phyloP scores from a whole-genome alignment of 2,113 vertebrate species.

The Nestor notabilis region DNA sequence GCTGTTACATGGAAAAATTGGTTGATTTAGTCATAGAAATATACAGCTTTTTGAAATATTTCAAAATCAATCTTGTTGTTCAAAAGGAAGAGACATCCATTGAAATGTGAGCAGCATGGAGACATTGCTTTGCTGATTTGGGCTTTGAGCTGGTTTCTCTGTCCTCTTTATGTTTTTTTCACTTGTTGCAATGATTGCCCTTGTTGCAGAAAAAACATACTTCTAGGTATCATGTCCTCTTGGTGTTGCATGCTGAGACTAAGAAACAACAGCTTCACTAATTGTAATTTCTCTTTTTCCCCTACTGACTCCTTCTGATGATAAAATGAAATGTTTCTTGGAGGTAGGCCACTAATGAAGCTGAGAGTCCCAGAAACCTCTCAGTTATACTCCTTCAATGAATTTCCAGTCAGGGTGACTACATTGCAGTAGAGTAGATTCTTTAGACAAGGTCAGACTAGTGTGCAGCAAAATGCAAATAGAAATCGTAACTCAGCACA shows the following conservation, averaged over 20 bases:
- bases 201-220: background rate
- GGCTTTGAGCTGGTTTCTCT: background rate
- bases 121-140: background rate
- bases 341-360: background rate
- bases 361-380: background rate
- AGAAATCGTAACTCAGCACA: background rate
- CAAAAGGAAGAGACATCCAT: background rate
- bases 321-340: background rate
- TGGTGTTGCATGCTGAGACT: background rate
- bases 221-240: background rate
- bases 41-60: background rate
- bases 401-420: background rate
- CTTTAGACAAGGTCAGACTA: constrained; percentile 40
- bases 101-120: background rate
- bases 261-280: background rate
- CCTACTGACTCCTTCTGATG: background rate
- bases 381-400: background rate
- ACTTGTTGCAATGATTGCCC: background rate
- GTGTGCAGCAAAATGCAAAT: constrained; percentile 42
- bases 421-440: background rate
- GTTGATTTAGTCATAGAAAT: background rate
- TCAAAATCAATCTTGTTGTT: background rate
- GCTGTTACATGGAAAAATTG: background rate
- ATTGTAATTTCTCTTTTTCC: background rate
- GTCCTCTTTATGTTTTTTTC: background rate